A percentile compares a stretch with the other conserved stretches of the same genome.
Conservation (phyloP, 1,140 invertebrate species). For the Dryas iulia region DNA sequence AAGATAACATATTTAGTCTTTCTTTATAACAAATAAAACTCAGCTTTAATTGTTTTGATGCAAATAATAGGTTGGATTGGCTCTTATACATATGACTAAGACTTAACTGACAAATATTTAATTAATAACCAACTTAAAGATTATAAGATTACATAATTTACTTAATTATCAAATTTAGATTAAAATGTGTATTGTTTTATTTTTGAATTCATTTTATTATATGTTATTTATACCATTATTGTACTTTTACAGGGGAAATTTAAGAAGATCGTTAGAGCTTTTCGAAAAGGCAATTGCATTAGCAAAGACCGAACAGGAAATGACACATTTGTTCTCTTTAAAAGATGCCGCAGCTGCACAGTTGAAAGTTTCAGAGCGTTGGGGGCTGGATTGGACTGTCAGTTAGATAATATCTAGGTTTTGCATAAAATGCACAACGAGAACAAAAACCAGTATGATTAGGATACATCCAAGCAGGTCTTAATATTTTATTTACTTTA, state of each 20-base stretch:
- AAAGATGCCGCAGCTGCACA: slow-evolving; percentile 93
- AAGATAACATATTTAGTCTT: no score
- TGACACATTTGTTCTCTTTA: slow-evolving; percentile 92
- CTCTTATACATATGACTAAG: neutral
- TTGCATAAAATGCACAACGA: slow-evolving; percentile 40
- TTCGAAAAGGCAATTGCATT: slow-evolving; percentile 95
- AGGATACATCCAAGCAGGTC: slow-evolving; percentile 34
- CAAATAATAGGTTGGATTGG: no score
- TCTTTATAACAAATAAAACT: no score
- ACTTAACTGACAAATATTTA: neutral
- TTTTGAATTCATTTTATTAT: slow-evolving; percentile 27
- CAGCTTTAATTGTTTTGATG: no score
- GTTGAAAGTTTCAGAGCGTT: slow-evolving; percentile 87
- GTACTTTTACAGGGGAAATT: slow-evolving; percentile 86
- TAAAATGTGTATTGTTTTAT: neutral
- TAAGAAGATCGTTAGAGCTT: slow-evolving; percentile 89
- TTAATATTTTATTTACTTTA: neutral
- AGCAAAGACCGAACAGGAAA: slow-evolving; percentile 91
- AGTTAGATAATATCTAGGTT: slow-evolving; percentile 53
- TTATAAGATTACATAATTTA: no score
- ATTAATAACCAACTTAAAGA: neutral
- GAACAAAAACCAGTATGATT: slow-evolving; percentile 50
- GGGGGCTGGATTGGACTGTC: slow-evolving; percentile 83
- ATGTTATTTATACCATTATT: neutral
- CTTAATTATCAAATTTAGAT: no score